Evolutionary conservation across 2,797 vertebrate species (phyloP).

Genomic region (Moxostoma hubbsi): DNA sequence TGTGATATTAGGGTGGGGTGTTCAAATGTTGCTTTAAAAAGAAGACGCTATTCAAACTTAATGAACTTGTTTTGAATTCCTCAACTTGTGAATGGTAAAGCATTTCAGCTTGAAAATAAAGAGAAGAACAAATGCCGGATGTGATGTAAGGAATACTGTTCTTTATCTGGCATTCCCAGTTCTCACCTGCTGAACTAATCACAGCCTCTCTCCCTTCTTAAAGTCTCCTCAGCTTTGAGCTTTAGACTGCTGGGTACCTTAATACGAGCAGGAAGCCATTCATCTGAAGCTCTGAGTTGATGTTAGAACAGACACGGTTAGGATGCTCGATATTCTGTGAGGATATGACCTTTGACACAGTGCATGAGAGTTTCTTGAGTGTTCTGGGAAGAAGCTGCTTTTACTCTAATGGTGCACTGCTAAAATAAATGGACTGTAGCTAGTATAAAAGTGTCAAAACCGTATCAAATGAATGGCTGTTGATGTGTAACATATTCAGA

Average conservation of each 20-base stretch:
- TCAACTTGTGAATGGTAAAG: constrained; percentile 43
- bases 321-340: neutral
- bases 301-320: neutral
- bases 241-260: neutral
- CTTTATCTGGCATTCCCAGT: constrained; percentile 63
- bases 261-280: constrained; percentile 45
- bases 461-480: neutral
- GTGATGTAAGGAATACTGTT: constrained; percentile 58
- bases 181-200: constrained; percentile 62
- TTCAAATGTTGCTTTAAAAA: constrained; percentile 51
- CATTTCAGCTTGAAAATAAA: constrained; percentile 63
- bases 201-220: constrained; percentile 22
- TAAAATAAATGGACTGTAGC: neutral
- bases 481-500: neutral
- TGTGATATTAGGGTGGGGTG: constrained; percentile 60
- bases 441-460: neutral
- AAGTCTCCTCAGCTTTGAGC: constrained; percentile 27
- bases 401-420: neutral
- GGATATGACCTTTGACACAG: constrained; percentile 6
- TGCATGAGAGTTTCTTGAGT: neutral
- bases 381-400: neutral
- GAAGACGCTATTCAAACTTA: constrained; percentile 52
- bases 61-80: constrained; percentile 64
- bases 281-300: constrained; percentile 22
- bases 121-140: constrained; percentile 61